Conservation (phyloP, 2,888 invertebrate species). For the Nomada goodeniana region DNA sequence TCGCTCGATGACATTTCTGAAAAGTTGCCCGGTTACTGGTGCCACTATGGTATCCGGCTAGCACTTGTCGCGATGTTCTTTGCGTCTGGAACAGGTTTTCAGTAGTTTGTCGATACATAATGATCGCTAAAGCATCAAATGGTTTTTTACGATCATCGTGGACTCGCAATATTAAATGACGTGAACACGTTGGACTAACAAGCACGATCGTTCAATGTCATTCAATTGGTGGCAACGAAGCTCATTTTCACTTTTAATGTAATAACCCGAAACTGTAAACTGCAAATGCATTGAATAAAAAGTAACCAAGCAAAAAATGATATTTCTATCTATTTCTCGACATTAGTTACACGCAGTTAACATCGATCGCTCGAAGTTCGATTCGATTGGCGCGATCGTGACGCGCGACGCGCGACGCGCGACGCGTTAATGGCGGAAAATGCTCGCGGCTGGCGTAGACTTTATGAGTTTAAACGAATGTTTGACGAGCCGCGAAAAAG, state of each 20-base stretch:
- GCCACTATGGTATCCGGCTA: background rate
- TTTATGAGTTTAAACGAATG: conserved; percentile 31
- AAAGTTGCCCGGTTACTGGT: background rate
- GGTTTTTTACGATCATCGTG: conserved; percentile 2
- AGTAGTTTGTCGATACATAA: conserved; percentile 42
- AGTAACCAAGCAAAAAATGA: no score
- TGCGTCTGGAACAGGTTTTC: conserved; percentile 37
- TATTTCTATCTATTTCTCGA: background rate
- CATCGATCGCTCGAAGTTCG: conserved; percentile 6
- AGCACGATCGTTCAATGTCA: background rate
- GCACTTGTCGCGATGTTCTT: background rate
- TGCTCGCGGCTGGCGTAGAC: background rate
- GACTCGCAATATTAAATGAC: conserved; percentile 11
- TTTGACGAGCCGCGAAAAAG: conserved; percentile 21
- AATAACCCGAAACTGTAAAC: no score
- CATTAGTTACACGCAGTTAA: background rate
- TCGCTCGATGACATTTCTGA: background rate
- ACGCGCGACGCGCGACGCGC: background rate
- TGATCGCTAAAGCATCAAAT: background rate
- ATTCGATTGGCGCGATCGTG: background rate
- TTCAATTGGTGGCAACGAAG: background rate
- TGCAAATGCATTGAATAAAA: no score
- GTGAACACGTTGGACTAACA: background rate
- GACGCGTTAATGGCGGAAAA: conserved; percentile 9
- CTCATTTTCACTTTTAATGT: background rate